Conservation (phyloP, 2,888 invertebrate genomes). For the Melikaiella ostensackeni region DNA sequence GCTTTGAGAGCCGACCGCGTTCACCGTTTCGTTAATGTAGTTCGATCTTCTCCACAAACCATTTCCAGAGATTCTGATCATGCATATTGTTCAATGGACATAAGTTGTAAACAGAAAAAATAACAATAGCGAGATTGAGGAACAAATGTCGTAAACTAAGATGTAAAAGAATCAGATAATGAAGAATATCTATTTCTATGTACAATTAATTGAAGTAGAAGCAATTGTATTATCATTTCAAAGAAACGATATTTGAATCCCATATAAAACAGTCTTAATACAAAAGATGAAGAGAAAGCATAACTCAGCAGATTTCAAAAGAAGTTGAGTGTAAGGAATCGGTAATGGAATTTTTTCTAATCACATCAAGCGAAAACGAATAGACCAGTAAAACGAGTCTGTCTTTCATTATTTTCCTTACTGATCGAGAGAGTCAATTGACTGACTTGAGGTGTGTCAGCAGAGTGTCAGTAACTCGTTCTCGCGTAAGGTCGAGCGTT, state of each 20-base stretch:
- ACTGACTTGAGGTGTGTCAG: slow-evolving; percentile 44
- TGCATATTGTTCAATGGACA: neutral
- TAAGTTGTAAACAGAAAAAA: neutral
- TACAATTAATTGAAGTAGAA: neutral
- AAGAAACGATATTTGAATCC: neutral
- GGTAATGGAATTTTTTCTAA: slow-evolving; percentile 12
- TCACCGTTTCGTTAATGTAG: slow-evolving; percentile 26
- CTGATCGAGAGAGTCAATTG: slow-evolving; percentile 43
- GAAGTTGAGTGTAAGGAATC: neutral
- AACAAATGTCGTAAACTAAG: neutral
- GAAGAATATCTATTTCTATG: neutral
- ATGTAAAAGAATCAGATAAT: neutral
- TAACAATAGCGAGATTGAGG: neutral
- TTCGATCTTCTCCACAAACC: slow-evolving; percentile 25
- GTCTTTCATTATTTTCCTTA: slow-evolving; percentile 61
- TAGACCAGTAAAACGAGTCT: slow-evolving; percentile 60
- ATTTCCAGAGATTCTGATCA: neutral
- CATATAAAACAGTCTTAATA: too few species aligned
- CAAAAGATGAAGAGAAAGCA: too few species aligned
- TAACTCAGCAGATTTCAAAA: too few species aligned
- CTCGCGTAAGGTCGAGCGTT: slow-evolving; percentile 54
- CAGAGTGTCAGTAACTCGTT: slow-evolving; percentile 46
- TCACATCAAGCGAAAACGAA: slow-evolving; percentile 56
- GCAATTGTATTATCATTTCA: neutral
- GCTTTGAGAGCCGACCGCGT: slow-evolving; percentile 3